phyloP scores from a whole-genome alignment of 1,140 invertebrate genomes.

The Schlechtendalia chinensis region DNA sequence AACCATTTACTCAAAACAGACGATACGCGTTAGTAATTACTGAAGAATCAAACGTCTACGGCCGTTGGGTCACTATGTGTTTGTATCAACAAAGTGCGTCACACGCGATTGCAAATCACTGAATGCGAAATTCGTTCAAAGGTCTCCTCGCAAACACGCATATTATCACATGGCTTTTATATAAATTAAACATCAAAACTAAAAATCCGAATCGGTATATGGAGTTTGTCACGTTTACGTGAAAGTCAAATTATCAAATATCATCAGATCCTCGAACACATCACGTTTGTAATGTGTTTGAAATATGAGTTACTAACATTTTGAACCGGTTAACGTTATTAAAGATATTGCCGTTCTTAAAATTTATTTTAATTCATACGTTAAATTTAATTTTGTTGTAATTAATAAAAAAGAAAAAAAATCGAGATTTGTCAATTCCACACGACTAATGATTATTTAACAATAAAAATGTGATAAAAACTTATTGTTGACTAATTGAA shows the following conservation, averaged over 20 bases:
- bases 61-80: not conserved
- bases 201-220: not conserved
- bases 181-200: conserved; percentile 19
- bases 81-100: not conserved
- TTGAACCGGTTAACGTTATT: too few relatives aligned
- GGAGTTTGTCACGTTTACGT: not conserved
- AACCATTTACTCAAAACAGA: conserved; percentile 23
- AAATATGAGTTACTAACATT: too few relatives aligned
- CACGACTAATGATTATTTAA: too few relatives aligned
- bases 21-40: not conserved
- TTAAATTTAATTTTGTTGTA: too few relatives aligned
- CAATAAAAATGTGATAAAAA: too few relatives aligned
- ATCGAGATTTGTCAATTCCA: too few relatives aligned
- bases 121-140: not conserved
- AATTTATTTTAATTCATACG: too few relatives aligned
- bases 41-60: not conserved
- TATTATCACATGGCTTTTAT: not conserved
- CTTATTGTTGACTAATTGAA: too few relatives aligned
- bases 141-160: not conserved
- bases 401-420: too few relatives aligned
- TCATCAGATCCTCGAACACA: not conserved
- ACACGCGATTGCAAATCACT: conserved; percentile 11
- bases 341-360: too few relatives aligned
- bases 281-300: too few relatives aligned
- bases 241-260: too few relatives aligned